Evolutionary conservation across 1,140 invertebrate species (phyloP), one percentile per base, ranked within the genome.

Genomic region (Bombus confusus): DNA sequence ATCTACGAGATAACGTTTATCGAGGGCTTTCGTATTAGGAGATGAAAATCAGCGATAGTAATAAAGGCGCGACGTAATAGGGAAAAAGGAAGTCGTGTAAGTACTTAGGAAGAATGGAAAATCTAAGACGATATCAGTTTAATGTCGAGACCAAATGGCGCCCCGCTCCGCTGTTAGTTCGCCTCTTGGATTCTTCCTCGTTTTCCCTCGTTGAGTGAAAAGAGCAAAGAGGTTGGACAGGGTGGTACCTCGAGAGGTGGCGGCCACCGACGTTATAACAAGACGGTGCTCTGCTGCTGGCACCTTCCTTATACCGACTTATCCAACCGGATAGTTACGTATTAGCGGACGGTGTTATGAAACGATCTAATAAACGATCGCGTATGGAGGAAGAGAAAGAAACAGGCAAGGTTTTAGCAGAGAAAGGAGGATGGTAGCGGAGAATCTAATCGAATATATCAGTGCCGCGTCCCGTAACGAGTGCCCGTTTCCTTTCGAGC

Each of bases 111-210:
- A 90, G 83, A 90, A 90, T 83, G 86, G 80, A 87, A 86, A 87
- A 87, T 90, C 86, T 47, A 90, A 90, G 39, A 80, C 69, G 75
- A 83, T 91, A 88, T 90, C 88, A 52, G 81, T 84, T 91, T 88
- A 91, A 91, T 69, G 88, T 52, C 73, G 80, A 52, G 47, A 62
- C 84, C 86, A 88, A 90, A 90, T 84, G 88, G 86, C 86, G 88
- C 75, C 86, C 72, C 64, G 69, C 71, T 78, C 52, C 76, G 76
- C 75, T 84, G 80, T 89, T 89, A 81, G 72, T 52, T 69, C 15
- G 13, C 6, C 47, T 52, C 47, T 8, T 12, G 37, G 22, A 22
- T 39, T 83, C 73, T 22, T 8, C 28, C 22, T 52, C 43, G 25
- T n/a, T 1, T 59, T 4, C 34, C 6, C 31, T 66, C 28, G 9